Evolutionary conservation across 2,888 invertebrate species (phyloP).

Genomic region (Acanthopleura granulata): DNA sequence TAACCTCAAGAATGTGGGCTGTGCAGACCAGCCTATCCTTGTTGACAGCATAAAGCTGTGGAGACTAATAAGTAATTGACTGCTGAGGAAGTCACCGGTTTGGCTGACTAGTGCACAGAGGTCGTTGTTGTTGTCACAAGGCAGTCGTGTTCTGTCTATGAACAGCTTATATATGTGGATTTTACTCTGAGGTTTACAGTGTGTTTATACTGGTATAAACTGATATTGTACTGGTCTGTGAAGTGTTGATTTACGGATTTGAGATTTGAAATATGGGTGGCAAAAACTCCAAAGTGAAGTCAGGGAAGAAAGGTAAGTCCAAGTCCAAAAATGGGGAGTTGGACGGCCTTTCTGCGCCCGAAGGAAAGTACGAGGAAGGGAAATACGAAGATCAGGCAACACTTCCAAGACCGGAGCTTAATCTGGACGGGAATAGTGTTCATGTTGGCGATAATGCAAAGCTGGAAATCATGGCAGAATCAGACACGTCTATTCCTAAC

Average conservation of each 20-base stretch:
- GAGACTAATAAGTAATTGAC: too few species aligned
- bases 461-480: not conserved
- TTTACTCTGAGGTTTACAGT: too few species aligned
- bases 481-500: not conserved
- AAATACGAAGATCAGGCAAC: not conserved
- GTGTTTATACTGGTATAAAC: too few species aligned
- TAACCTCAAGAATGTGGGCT: too few species aligned
- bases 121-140: too few species aligned
- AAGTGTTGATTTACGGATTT: not conserved
- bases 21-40: too few species aligned
- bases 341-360: not conserved
- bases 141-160: too few species aligned
- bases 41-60: too few species aligned
- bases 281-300: not conserved
- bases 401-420: not conserved
- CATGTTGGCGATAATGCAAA: not conserved
- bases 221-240: too few species aligned
- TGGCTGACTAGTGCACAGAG: too few species aligned
- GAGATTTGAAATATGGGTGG: not conserved
- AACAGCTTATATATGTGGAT: too few species aligned
- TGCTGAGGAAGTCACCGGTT: too few species aligned
- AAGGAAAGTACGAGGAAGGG: not conserved
- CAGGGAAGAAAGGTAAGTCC: not conserved
- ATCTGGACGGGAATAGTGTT: not conserved
- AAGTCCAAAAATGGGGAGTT: not conserved